These are phyloP conservation scores for Peromyscus attwateri DNA, from an alignment of 2,797 vertebrate genomes.

Conservation along the genomic window DNA sequence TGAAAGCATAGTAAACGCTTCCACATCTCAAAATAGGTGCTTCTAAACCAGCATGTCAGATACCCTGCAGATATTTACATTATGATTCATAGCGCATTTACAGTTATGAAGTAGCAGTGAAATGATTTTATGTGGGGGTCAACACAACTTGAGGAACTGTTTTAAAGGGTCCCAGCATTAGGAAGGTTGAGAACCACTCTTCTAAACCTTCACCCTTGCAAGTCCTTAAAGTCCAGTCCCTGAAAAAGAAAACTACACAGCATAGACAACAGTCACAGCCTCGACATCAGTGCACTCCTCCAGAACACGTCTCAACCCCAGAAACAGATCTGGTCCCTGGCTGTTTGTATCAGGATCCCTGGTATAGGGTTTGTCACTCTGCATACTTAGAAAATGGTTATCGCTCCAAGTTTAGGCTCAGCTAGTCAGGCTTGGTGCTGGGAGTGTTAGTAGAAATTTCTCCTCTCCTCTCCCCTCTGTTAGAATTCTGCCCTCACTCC, in stretches of 20 bases:
- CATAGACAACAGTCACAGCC: fast-evolving
- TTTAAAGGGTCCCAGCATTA: not conserved
- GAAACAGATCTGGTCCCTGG: not conserved
- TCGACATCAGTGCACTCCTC: not conserved
- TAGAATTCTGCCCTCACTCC: too few relatives aligned
- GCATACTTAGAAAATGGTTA: not conserved
- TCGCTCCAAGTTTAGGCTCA: not conserved
- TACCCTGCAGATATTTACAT: not conserved
- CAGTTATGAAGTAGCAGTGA: not conserved
- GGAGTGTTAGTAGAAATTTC: not conserved
- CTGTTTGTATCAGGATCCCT: not conserved
- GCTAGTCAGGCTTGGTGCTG: not conserved
- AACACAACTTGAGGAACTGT: not conserved
- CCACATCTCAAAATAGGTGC: not conserved
- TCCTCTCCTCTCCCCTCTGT: not conserved
- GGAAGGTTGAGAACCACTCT: not conserved
- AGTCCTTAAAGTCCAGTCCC: not conserved
- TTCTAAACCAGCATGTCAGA: not conserved
- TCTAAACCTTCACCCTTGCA: not conserved
- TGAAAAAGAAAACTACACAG: not conserved
- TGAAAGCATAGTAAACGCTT: not conserved
- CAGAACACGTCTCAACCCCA: fast-evolving
- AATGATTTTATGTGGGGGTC: not conserved
- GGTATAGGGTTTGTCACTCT: not conserved
- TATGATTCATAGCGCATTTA: not conserved